These are phyloP conservation scores for Pithys albifrons DNA, from an alignment of 2,113 vertebrate species.

Conservation along the genomic window DNA sequence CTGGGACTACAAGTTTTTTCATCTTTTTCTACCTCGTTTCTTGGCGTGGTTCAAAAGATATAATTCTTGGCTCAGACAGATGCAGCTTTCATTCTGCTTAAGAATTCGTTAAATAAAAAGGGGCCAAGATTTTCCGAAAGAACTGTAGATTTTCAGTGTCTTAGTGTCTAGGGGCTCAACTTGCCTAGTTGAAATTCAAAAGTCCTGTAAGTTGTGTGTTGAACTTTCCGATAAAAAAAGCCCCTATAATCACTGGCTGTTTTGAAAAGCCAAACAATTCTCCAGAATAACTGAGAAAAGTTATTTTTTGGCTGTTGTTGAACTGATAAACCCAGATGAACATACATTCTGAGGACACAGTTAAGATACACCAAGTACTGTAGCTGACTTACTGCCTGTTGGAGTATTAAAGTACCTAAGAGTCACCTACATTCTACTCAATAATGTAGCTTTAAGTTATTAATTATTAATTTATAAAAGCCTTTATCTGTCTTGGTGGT, in stretches of 20 bases:
- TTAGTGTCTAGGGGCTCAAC: background rate
- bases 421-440: slow-evolving; percentile 42
- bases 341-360: slow-evolving; percentile 13
- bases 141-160: background rate
- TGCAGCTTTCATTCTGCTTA: background rate
- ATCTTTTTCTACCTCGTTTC: slow-evolving; percentile 33
- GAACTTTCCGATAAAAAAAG: background rate
- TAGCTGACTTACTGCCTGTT: background rate
- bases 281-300: slow-evolving; percentile 23
- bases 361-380: background rate
- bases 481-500: slow-evolving; percentile 73
- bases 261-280: background rate
- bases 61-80: background rate
- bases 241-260: background rate
- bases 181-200: background rate
- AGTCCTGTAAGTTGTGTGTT: background rate
- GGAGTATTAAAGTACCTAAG: slow-evolving; percentile 37
- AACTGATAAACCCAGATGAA: slow-evolving; percentile 50
- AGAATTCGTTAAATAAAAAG: slow-evolving; percentile 6
- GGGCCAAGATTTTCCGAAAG: background rate
- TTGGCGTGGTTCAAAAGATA: slow-evolving; percentile 15
- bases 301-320: slow-evolving; percentile 53
- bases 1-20: background rate
- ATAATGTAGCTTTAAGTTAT: slow-evolving; percentile 53
- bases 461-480: slow-evolving; percentile 67